phyloP scores from a whole-genome alignment of 2,888 invertebrate species.

The Cistogaster globosa region DNA sequence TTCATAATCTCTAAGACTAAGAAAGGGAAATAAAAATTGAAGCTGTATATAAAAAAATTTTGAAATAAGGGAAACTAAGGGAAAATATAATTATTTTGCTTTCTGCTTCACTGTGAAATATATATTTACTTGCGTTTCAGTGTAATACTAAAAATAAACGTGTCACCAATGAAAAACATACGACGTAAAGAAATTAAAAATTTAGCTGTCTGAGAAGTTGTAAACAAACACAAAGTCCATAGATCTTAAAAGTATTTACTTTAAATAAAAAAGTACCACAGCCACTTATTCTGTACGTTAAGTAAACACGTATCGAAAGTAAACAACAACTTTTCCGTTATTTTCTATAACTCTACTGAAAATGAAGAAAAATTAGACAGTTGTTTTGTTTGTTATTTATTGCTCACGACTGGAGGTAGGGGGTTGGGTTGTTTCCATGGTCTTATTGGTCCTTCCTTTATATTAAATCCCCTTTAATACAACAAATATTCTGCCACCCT shows the following conservation, averaged over 20 bases:
- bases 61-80: too few species aligned
- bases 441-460: constrained; percentile 3
- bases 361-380: constrained; percentile 58
- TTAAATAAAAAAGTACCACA: constrained; percentile 2
- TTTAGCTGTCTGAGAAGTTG: constrained; percentile 59
- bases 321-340: constrained; percentile 40
- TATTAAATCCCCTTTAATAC: constrained; percentile 48
- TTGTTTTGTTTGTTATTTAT: constrained; percentile 66
- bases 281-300: constrained; percentile 28
- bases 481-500: constrained; percentile 23
- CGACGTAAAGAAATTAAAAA: constrained; percentile 5
- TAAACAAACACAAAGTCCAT: constrained; percentile 1
- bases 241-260: background rate
- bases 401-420: constrained; percentile 36
- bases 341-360: constrained; percentile 25
- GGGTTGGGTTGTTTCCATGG: background rate
- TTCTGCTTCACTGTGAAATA: too few species aligned
- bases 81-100: too few species aligned
- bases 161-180: constrained; percentile 15
- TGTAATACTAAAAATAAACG: constrained; percentile 52
- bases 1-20: too few species aligned
- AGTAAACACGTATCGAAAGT: constrained; percentile 10
- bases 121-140: background rate
- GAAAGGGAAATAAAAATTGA: too few species aligned
- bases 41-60: too few species aligned